These are phyloP conservation scores for Pteropus rufus DNA, from an alignment of 2,797 vertebrate species.

Conservation along the genomic window DNA sequence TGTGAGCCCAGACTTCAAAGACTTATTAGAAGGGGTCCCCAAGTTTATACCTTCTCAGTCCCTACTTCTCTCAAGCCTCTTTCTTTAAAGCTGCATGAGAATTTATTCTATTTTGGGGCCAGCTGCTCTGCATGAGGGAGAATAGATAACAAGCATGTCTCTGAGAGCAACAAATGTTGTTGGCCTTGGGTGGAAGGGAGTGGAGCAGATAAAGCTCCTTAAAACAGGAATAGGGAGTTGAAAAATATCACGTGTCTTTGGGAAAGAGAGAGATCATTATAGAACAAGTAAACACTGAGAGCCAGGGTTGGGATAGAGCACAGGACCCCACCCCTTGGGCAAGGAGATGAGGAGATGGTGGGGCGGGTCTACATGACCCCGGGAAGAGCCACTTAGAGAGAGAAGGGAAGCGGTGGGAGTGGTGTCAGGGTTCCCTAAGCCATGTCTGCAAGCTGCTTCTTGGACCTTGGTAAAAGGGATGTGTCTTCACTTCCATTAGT, in stretches of 20 bases:
- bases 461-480: neutral
- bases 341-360: neutral
- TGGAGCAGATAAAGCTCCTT: neutral
- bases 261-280: neutral
- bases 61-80: neutral
- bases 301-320: neutral
- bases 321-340: neutral
- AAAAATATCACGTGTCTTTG: neutral
- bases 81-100: neutral
- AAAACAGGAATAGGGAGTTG: neutral
- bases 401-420: neutral
- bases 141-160: neutral
- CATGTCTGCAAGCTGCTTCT: neutral
- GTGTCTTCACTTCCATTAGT: neutral
- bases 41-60: neutral
- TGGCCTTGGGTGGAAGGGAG: conserved; percentile 19
- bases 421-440: neutral
- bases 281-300: neutral
- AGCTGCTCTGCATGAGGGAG: neutral
- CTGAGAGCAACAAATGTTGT: neutral
- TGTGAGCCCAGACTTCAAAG: neutral
- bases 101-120: neutral
- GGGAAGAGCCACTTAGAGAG: neutral
- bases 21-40: neutral
- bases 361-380: no score